Evolutionary conservation across 2,797 vertebrate species (phyloP), one percentile per base, ranked within the genome.

Genomic region (Orestias chungarensis): DNA sequence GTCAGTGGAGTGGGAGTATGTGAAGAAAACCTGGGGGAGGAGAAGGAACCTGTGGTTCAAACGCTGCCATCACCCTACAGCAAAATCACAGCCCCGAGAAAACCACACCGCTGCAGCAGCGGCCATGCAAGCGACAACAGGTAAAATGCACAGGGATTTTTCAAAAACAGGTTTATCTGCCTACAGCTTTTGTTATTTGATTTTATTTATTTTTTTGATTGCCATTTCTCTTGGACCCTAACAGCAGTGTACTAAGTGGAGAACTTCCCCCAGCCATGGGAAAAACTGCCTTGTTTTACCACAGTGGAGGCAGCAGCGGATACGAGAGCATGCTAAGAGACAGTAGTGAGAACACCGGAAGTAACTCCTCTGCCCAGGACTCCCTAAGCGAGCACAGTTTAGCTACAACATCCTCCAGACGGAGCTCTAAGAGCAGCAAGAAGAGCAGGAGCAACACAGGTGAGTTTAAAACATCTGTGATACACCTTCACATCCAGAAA

Each of bases 311-410:
- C 73, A 99, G 98, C 94, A 99, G 98, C 0, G 97, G 98, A 73
- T 99, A 99, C 0, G 98, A 99, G 92, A 99, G 98, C 92, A 96
- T 99, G 96, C 95, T 99, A 74, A 94, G 98, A 43, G 98, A 99
- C 94, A 95, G 98, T 94, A 95, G 98, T 0, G 98, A 99, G 92
- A 97, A 97, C 2, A 99, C 98, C 0, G 98, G 98, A 0, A 96
- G 96, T 1, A 98, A 94, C 20, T 99, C 94, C 18, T 99, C 98
- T 0, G 96, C 98, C 0, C 98, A 97, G 88, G 98, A 99, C 89
- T 99, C 98, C 66, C 95, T 96, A 92, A 99, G 97, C 0, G 98
- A 99, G 84, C 96, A 98, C 90, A 97, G 97, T 92, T 96, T 96
- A 76, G 97, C 96, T 0, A 90, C 92, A 81, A 96, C 95, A 90